Base-by-base conservation (phyloP, 2,888 invertebrate species). In the Pimpla rufipes region DNA sequence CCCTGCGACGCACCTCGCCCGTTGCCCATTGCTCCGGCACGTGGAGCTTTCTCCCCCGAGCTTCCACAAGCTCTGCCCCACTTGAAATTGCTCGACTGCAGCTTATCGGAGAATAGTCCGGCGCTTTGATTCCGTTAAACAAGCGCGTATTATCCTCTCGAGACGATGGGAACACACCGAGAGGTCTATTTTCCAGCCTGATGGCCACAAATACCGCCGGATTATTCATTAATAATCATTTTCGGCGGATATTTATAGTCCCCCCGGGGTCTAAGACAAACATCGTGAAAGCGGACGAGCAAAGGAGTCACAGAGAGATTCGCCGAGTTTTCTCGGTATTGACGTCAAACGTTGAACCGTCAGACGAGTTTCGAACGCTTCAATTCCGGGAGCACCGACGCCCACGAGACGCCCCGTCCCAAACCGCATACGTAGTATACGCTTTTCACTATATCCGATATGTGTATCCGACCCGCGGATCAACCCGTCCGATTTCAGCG, bases 331-430 rank as follows among this genome's bases (percentile, higher is more conserved):
- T 78, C 77, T 47, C 21, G 45, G 78, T 70, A 82, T 78, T 82
- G 82, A 82, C 82, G 82, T 82, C 82, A 82, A 82, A 74, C 66
- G 77, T 81, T 77, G 77, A 81, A 73, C 76, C 77, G 57, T 37
- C 70, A 29, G n/a, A 35, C 57, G 40, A 50, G 13, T 45, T 75
- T 55, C n/a, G 45, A 55, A 70, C 52, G 40, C 35, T 59, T 62
- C 35, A 59, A 78, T 81, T 77, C 77, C 73, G 77, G 71, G 78
- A 82, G 68, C 78, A 74, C 23, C 37, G 52, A 82, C 81, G 78
- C 81, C 73, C 73, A 81, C 81, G 67, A 71, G 23, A 76, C 29
- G n/a, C n/a, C n/a, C 13, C 55, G n/a, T 13, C 47, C n/a, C 47
- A n/a, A 57, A 21, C 18, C 11, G 8, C 16, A 11, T 73, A 47